These are phyloP conservation scores for Lycocerus yunnanus DNA, from an alignment of 2,888 invertebrate genomes.

Conservation along the genomic window DNA sequence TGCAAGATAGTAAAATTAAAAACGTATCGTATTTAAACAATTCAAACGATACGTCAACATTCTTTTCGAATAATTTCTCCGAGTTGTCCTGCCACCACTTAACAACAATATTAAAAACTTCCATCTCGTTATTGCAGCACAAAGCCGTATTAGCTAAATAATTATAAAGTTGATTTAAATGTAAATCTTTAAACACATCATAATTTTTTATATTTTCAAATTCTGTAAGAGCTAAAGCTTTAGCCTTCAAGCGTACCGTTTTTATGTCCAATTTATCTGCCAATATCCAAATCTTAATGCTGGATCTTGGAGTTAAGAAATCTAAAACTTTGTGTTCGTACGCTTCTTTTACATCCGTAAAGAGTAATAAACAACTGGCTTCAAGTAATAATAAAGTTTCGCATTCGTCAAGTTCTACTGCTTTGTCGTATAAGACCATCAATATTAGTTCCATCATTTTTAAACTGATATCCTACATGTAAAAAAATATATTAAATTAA, in stretches of 20 bases:
- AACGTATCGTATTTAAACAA: conserved; percentile 29
- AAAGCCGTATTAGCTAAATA: conserved; percentile 51
- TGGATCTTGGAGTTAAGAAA: conserved; percentile 41
- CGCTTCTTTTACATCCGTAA: conserved; percentile 45
- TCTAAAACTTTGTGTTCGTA: conserved; percentile 42
- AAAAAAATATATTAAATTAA: not conserved
- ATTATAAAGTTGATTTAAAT: conserved; percentile 45
- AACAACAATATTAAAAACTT: conserved; percentile 50
- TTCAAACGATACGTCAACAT: not conserved
- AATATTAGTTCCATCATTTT: conserved; percentile 52
- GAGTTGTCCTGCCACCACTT: conserved; percentile 51
- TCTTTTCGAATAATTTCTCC: conserved; percentile 7
- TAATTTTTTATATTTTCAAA: conserved; percentile 46
- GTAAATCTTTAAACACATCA: conserved; percentile 43
- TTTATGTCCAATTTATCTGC: conserved; percentile 45
- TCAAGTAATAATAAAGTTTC: conserved; percentile 48
- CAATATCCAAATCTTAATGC: conserved; percentile 48
- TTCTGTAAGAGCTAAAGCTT: conserved; percentile 47
- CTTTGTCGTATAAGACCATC: conserved; percentile 43
- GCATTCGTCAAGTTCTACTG: conserved; percentile 41
- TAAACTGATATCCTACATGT: conserved; percentile 52
- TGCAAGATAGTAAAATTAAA: conserved; percentile 45
- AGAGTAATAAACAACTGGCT: conserved; percentile 54
- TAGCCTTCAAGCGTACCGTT: conserved; percentile 48
- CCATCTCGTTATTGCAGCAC: conserved; percentile 45